Evolutionary conservation across 2,888 invertebrate species (phyloP).

Genomic region (Chesias legatella): DNA sequence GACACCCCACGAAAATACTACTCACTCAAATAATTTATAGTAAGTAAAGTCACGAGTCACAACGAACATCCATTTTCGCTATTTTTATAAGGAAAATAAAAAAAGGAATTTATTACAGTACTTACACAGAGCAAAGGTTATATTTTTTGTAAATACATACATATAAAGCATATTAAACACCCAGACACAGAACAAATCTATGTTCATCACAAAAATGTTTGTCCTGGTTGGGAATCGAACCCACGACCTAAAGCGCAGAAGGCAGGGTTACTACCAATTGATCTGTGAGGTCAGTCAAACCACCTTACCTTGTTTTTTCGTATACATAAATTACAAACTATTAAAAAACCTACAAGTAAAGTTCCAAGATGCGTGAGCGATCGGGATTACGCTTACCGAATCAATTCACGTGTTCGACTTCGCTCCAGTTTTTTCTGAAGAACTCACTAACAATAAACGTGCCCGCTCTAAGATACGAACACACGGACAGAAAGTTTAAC

Average conservation of each 20-base stretch:
- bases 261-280: no score
- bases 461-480: slow-evolving; percentile 14
- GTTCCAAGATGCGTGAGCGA: not conserved
- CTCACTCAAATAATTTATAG: slow-evolving; percentile 18
- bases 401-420: slow-evolving; percentile 27
- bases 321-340: no score
- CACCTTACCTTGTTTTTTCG: no score
- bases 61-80: slow-evolving; percentile 18
- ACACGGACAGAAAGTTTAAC: slow-evolving; percentile 8
- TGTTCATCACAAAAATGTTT: no score
- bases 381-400: slow-evolving; percentile 18
- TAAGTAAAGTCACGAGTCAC: slow-evolving; percentile 17
- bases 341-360: no score
- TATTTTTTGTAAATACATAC: no score
- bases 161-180: no score
- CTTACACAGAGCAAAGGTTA: no score
- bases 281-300: no score
- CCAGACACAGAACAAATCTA: no score
- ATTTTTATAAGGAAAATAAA: slow-evolving; percentile 15
- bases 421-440: slow-evolving; percentile 21
- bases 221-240: no score
- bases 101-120: slow-evolving; percentile 6
- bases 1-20: slow-evolving; percentile 8
- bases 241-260: no score
- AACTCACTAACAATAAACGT: slow-evolving; percentile 27